Percentiles rank a stretch among this genome's conserved stretches.
Evolutionary conservation across 2,888 invertebrate species (phyloP).

Genomic region (Mythimna albipuncta): DNA sequence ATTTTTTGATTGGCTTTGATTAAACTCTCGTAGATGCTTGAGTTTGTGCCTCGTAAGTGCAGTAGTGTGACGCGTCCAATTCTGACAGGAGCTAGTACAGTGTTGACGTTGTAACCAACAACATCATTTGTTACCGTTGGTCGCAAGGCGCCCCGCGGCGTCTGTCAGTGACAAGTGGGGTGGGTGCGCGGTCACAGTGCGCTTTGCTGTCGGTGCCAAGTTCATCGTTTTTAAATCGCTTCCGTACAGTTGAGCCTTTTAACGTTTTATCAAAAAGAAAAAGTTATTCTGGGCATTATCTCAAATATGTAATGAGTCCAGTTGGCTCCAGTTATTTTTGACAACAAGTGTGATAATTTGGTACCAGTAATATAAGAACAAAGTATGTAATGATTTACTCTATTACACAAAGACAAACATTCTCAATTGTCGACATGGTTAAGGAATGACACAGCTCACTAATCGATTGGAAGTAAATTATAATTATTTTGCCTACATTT

Average conservation of each 20-base stretch:
- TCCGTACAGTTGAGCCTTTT: not conserved
- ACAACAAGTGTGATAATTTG: not conserved
- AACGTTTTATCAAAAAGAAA: not conserved
- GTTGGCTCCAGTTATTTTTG: not conserved
- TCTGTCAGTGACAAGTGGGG: not conserved
- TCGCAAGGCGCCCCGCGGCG: too few relatives aligned
- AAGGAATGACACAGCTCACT: not conserved
- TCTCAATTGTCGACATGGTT: not conserved
- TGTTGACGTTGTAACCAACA: not conserved
- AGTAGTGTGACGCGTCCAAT: not conserved
- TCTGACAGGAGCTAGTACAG: not conserved
- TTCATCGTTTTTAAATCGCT: not conserved
- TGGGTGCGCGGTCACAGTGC: too few relatives aligned
- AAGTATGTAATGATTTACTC: not conserved
- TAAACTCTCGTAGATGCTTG: not conserved
- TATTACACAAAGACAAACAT: not conserved
- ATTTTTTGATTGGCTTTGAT: slow-evolving; percentile 6
- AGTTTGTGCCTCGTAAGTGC: not conserved
- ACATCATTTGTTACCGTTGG: not conserved
- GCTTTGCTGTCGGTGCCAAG: not conserved
- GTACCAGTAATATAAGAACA: not conserved
- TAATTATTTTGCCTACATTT: not conserved
- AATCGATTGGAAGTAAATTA: not conserved
- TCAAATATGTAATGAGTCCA: not conserved
- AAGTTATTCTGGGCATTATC: not conserved